Percentiles rank a stretch among this genome's conserved stretches.
phyloP scores from a whole-genome alignment of 1,140 invertebrate species.

The Drosophila murphyi region DNA sequence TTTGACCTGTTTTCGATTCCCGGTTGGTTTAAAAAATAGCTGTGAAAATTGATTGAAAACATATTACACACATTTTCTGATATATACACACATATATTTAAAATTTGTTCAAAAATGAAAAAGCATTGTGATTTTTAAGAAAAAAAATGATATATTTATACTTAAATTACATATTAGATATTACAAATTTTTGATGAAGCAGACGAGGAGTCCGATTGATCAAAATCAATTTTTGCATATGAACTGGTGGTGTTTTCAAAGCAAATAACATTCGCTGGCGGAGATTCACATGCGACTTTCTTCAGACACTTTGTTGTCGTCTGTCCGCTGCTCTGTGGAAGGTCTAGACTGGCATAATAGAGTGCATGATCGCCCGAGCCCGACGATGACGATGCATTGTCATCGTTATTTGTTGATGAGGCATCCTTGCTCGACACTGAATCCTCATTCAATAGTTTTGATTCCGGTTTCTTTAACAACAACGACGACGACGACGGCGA shows the following conservation, averaged over 20 bases:
- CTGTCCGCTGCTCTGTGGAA: slow-evolving; percentile 84
- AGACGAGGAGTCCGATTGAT: slow-evolving; percentile 86
- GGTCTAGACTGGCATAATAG: slow-evolving; percentile 89
- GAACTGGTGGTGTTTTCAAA: slow-evolving; percentile 85
- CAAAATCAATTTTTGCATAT: slow-evolving; percentile 91
- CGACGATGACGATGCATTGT: slow-evolving; percentile 79
- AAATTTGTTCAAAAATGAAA: not conserved
- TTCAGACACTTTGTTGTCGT: slow-evolving; percentile 74
- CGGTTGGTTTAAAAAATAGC: too few relatives aligned
- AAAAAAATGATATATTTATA: slow-evolving; percentile 43
- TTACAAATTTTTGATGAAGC: slow-evolving; percentile 79
- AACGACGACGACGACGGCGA: not conserved
- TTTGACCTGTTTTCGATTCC: too few relatives aligned
- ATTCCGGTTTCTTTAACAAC: slow-evolving; percentile 20
- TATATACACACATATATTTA: not conserved
- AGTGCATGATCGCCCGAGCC: slow-evolving; percentile 85
- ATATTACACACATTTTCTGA: too few relatives aligned
- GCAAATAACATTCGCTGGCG: slow-evolving; percentile 75
- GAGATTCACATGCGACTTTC: slow-evolving; percentile 61
- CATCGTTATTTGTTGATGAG: slow-evolving; percentile 27
- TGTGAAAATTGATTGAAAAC: too few relatives aligned
- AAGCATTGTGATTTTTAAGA: slow-evolving; percentile 31
- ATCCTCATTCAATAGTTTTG: slow-evolving; percentile 24
- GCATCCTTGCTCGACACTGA: slow-evolving; percentile 20
- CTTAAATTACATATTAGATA: slow-evolving; percentile 58